Base-by-base conservation (phyloP, 2,888 invertebrate genomes). In the Fissipunctia ypsillon region DNA sequence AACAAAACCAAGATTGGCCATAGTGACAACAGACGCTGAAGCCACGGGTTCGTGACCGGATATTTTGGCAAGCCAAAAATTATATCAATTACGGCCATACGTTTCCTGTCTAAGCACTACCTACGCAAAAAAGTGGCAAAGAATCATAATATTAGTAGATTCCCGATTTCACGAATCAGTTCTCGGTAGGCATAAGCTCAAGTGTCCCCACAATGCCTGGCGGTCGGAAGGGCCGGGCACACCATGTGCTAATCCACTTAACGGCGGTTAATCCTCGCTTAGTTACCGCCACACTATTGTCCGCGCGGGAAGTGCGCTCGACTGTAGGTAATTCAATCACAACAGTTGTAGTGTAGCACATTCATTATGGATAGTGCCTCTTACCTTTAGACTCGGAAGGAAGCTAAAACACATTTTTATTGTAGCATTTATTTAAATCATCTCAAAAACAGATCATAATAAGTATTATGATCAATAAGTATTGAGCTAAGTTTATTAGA, bases 201-300 rank as follows among this genome's bases (percentile, higher is more conserved):
- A 86, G 87, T 87, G 82, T 61, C 56, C 41, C 54, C 61, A 84
- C 88, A 88, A 85, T 84, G 66, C 70, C n/a, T 38, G 65, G 68
- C 61, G 79, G 83, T 75, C 90, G 90, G 91, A 91, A 92, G 91
- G 90, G 87, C 90, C 89, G 88, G 87, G 76, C 80, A 77, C 87
- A 88, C 90, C 93, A 92, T 93, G 92, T 88, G 85, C 86, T 95
- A 95, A 95, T 94, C 95, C 94, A 95, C 94, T 95, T 93, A 95
- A 72, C 83, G 78, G 73, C 87, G 84, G 88, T 89, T 93, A 94
- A 93, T 93, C 93, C 91, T 81, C 87, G 87, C 85, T 84, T 86
- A 84, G 84, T 88, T 85, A 86, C 88, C 80, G 60, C 77, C 75
- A 64, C 72, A 81, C 87, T 78, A 90, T 89, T 89, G 87, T 89